Conservation (phyloP, 2,888 invertebrate genomes). For the Eucriotettix oculatus region DNA sequence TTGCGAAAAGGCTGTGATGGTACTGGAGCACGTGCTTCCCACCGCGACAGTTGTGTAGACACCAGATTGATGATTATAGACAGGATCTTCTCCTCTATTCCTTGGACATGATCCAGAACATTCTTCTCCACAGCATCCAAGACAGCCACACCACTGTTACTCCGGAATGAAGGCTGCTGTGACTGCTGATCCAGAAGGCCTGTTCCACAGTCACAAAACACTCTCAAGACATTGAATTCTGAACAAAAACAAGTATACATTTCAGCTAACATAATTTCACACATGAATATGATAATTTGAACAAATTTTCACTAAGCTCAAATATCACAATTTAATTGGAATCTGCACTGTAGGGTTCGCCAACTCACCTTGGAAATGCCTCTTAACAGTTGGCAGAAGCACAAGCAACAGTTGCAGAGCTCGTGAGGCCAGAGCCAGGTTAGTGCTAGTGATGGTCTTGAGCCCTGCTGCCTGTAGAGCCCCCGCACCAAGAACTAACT, state of each 20-base stretch:
- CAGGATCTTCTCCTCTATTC: constrained; percentile 82
- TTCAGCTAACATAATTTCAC: no score
- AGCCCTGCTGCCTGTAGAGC: constrained; percentile 87
- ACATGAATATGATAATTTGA: no score
- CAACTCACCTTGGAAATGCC: constrained; percentile 42
- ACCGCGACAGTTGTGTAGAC: constrained; percentile 60
- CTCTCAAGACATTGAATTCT: no score
- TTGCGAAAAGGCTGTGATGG: constrained; percentile 81
- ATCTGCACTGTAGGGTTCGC: not conserved
- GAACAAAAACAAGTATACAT: no score
- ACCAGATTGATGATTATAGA: constrained; percentile 77
- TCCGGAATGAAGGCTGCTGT: constrained; percentile 11
- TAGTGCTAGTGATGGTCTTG: constrained; percentile 87
- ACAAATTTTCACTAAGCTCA: no score
- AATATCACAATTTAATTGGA: no score
- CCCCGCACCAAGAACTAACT: constrained; percentile 89
- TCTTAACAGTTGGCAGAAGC: constrained; percentile 55
- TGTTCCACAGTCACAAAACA: not conserved
- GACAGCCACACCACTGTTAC: constrained; percentile 21
- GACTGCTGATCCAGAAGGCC: constrained; percentile 1
- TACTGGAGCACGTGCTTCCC: constrained; percentile 91
- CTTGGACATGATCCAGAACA: constrained; percentile 75
- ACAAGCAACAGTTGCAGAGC: constrained; percentile 67
- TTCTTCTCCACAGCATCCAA: constrained; percentile 60
- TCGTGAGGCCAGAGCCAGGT: constrained; percentile 72